These are phyloP conservation scores for Imbricaverruca yamaguchii DNA, from an alignment of 2,888 invertebrate species.

Conservation along the genomic window DNA sequence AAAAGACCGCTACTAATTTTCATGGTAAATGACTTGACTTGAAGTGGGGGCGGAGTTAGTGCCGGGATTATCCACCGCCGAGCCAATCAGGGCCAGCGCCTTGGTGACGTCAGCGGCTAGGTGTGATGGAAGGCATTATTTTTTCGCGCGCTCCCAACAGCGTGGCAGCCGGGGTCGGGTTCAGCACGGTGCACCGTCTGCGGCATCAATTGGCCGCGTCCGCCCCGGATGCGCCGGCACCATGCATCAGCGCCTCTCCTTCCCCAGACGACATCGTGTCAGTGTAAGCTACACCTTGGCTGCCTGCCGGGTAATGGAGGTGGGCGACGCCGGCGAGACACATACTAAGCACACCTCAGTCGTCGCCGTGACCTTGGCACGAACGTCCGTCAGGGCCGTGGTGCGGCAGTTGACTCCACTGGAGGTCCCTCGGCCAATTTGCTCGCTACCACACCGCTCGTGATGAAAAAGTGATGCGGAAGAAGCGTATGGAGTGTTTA, in stretches of 20 bases:
- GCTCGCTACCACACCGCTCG: too few relatives aligned
- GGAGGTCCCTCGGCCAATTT: too few relatives aligned
- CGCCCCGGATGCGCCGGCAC: not conserved
- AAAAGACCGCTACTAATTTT: constrained; percentile 1
- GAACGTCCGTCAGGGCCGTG: too few relatives aligned
- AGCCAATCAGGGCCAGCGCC: not conserved
- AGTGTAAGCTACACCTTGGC: too few relatives aligned
- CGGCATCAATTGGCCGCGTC: not conserved
- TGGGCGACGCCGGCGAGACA: too few relatives aligned
- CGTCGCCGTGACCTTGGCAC: too few relatives aligned
- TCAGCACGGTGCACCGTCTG: not conserved
- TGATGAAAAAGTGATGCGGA: too few relatives aligned
- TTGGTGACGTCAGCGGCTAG: not conserved
- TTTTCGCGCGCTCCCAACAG: not conserved
- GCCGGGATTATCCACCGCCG: not conserved
- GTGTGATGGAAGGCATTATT: constrained; percentile 13
- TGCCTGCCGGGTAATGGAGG: too few relatives aligned
- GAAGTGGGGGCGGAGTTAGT: not conserved
- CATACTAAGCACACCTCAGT: too few relatives aligned
- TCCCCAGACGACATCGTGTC: too few relatives aligned
- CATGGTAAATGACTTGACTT: not conserved
- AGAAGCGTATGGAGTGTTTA: too few relatives aligned
- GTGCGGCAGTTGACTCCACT: too few relatives aligned
- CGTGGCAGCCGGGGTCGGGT: not conserved
- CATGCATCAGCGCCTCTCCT: not conserved